Conservation (phyloP, 2,797 vertebrate genomes). For the Sebastiscus albofasciatus region DNA sequence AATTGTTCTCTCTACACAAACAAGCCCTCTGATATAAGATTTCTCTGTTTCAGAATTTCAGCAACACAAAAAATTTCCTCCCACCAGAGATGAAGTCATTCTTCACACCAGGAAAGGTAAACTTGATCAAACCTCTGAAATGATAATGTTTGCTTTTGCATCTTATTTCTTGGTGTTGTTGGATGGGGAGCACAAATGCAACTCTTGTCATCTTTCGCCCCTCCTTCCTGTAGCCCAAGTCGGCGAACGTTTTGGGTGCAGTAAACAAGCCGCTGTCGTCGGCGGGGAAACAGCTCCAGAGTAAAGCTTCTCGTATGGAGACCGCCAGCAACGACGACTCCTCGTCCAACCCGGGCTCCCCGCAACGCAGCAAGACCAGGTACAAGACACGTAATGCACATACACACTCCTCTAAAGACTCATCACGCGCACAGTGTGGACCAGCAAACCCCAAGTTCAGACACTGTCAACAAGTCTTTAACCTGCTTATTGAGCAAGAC, state of each 20-base stretch:
- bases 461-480: neutral
- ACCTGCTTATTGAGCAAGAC: too few species aligned
- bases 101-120: slow-evolving; percentile 97
- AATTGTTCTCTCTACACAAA: neutral
- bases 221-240: slow-evolving; percentile 88
- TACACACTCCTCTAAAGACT: neutral
- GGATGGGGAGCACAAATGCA: neutral
- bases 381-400: neutral
- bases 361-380: slow-evolving; percentile 92
- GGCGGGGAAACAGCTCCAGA: slow-evolving; percentile 95
- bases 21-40: neutral
- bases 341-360: slow-evolving; percentile 96
- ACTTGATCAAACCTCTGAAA: neutral
- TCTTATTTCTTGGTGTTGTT: neutral
- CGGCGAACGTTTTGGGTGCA: slow-evolving; percentile 95
- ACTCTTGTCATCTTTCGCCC: neutral
- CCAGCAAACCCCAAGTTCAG: neutral
- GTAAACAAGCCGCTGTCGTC: slow-evolving; percentile 98
- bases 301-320: slow-evolving; percentile 97
- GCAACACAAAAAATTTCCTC: slow-evolving; percentile 98
- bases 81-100: slow-evolving; percentile 98
- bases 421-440: neutral
- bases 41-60: slow-evolving; percentile 90
- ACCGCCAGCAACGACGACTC: slow-evolving; percentile 96
- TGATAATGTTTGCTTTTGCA: neutral